A percentile compares a stretch with the other conserved stretches of the same genome.
These are phyloP conservation scores for Accipiter cooperii DNA, from an alignment of 2,113 vertebrate species.

Conservation along the genomic window DNA sequence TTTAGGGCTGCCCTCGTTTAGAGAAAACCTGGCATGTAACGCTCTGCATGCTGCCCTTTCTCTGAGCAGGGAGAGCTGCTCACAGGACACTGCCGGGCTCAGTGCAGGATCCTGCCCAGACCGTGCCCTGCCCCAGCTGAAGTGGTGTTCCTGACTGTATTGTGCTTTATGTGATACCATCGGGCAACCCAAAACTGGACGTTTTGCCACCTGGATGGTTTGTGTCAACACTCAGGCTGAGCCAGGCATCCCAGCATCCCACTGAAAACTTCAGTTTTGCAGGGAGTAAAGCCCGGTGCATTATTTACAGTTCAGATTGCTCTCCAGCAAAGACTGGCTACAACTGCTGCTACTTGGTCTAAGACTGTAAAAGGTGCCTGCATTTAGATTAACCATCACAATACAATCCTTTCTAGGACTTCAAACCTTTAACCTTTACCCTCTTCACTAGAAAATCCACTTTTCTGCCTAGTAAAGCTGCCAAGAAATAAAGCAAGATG, in stretches of 20 bases:
- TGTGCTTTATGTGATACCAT: not conserved
- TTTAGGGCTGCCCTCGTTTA: not conserved
- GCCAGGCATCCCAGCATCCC: fast-evolving
- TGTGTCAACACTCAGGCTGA: not conserved
- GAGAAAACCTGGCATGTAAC: not conserved
- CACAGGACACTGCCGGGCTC: fast-evolving
- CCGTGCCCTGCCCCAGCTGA: fast-evolving
- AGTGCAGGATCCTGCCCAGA: not conserved
- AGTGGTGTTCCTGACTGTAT: fast-evolving
- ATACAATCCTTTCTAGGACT: not conserved
- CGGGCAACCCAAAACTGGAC: not conserved
- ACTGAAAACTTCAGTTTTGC: not conserved
- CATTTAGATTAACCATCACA: not conserved
- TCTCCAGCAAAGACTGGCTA: not conserved
- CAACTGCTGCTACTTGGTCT: not conserved
- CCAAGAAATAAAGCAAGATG: fast-evolving
- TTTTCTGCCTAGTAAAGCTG: not conserved
- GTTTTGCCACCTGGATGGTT: not conserved
- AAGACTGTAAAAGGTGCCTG: not conserved
- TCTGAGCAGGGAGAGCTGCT: not conserved
- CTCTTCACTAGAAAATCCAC: not conserved
- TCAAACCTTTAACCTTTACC: not conserved
- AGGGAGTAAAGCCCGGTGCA: not conserved
- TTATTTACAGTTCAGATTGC: too few species aligned
- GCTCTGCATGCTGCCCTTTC: not conserved